These are phyloP conservation scores for Lepus townsendii DNA, from an alignment of 2,797 vertebrate genomes.

Conservation along the genomic window DNA sequence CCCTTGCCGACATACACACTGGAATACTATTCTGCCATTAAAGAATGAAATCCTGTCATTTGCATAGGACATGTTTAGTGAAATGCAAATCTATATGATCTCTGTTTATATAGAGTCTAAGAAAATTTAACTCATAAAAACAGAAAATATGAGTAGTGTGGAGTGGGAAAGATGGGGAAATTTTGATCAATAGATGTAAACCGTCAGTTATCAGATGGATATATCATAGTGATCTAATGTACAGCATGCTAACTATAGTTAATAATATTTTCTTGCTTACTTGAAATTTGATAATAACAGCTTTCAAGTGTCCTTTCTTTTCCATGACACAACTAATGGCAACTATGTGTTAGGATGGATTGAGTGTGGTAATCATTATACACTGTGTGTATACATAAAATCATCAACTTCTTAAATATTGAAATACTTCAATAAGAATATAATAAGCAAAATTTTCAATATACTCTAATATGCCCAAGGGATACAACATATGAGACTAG, in stretches of 20 bases:
- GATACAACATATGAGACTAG: background rate
- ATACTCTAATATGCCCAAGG: background rate
- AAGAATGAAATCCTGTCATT: too few relatives aligned
- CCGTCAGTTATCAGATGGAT: background rate
- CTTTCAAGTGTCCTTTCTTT: background rate
- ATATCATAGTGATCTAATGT: background rate
- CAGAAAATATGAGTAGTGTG: background rate
- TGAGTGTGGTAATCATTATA: background rate
- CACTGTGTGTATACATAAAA: background rate
- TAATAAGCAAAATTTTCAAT: constrained; percentile 11
- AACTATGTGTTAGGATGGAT: background rate
- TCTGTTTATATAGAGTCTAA: background rate
- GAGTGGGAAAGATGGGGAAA: background rate
- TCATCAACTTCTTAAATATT: background rate
- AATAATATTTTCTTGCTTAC: background rate
- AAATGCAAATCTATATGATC: background rate
- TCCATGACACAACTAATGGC: background rate
- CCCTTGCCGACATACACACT: too few relatives aligned
- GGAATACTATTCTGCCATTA: too few relatives aligned
- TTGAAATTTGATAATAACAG: background rate
- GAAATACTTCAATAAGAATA: background rate
- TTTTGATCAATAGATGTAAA: background rate
- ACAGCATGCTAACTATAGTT: background rate
- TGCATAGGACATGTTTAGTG: too few relatives aligned
- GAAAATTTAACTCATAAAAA: background rate